Percentiles rank a stretch among this genome's conserved stretches.
Conservation (phyloP, 2,888 invertebrate genomes). For the Meiosimyza decipiens region DNA sequence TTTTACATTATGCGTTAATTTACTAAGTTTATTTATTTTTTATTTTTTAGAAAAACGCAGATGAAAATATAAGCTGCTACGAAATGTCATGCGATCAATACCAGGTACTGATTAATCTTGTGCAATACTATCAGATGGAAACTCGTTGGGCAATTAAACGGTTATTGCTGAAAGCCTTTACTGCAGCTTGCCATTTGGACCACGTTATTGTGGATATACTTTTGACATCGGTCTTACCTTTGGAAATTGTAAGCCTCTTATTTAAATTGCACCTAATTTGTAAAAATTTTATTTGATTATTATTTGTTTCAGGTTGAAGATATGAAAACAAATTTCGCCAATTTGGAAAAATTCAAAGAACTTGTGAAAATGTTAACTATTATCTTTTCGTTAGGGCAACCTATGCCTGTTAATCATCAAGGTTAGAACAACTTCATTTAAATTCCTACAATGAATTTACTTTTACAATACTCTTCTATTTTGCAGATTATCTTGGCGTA, state of each 20-base stretch:
- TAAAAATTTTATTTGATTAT: constrained; percentile 78
- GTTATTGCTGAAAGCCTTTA: constrained; percentile 85
- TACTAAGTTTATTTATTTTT: too few relatives aligned
- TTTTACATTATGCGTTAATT: too few relatives aligned
- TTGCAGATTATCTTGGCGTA: constrained; percentile 84
- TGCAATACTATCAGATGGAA: constrained; percentile 97
- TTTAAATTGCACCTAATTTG: background rate
- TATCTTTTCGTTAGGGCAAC: constrained; percentile 91
- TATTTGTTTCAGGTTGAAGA: constrained; percentile 69
- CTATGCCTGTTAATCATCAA: constrained; percentile 88
- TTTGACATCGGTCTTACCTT: constrained; percentile 87
- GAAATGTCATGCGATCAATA: constrained; percentile 87
- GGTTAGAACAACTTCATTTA: constrained; percentile 69
- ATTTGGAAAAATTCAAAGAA: constrained; percentile 83
- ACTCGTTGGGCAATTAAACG: constrained; percentile 86
- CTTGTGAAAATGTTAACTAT: constrained; percentile 86
- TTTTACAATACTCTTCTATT: constrained; percentile 7
- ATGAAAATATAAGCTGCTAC: constrained; percentile 86
- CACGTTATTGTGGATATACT: constrained; percentile 83
- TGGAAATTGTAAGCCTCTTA: constrained; percentile 84
- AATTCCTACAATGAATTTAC: background rate
- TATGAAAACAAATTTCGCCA: constrained; percentile 82
- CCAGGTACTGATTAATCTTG: constrained; percentile 83
- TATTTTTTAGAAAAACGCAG: constrained; percentile 84
- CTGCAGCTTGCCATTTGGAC: constrained; percentile 88